A percentile compares a stretch with the other conserved stretches of the same genome.
These are phyloP conservation scores for Xanthorhoe spadicearia DNA, from an alignment of 2,888 invertebrate genomes.

Conservation along the genomic window DNA sequence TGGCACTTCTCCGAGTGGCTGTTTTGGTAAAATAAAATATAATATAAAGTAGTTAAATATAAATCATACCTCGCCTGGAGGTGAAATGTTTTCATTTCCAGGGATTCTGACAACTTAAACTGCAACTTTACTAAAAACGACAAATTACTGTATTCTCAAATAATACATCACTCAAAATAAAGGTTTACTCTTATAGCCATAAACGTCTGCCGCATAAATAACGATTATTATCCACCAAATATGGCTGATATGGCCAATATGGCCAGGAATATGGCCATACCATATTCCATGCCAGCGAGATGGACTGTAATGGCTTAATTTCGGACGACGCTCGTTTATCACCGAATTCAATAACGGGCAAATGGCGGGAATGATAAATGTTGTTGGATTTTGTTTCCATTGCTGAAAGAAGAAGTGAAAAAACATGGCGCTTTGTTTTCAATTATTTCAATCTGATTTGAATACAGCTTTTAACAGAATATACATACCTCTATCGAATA, in stretches of 20 bases:
- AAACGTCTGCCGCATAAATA: conserved; percentile 36
- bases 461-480: not conserved
- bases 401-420: conserved; percentile 7
- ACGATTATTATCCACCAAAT: conserved; percentile 38
- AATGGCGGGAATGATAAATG: conserved; percentile 57
- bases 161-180: conserved; percentile 37
- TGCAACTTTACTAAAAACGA: conserved; percentile 28
- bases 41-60: not conserved
- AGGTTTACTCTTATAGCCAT: conserved; percentile 28
- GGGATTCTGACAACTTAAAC: conserved; percentile 31
- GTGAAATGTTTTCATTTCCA: conserved; percentile 25
- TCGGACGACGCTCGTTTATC: conserved; percentile 53
- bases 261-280: conserved; percentile 45
- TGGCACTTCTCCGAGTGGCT: too few relatives aligned
- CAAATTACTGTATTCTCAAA: conserved; percentile 35
- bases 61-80: conserved; percentile 17
- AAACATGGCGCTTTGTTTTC: not conserved
- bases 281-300: conserved; percentile 59
- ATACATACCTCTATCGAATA: too few relatives aligned
- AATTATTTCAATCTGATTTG: not conserved
- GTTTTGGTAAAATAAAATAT: too few relatives aligned
- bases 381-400: conserved; percentile 36
- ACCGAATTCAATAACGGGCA: conserved; percentile 60
- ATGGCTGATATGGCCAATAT: conserved; percentile 44
- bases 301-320: conserved; percentile 68